Conservation (phyloP, 1,140 invertebrate species). For the Goniozus legneri region DNA sequence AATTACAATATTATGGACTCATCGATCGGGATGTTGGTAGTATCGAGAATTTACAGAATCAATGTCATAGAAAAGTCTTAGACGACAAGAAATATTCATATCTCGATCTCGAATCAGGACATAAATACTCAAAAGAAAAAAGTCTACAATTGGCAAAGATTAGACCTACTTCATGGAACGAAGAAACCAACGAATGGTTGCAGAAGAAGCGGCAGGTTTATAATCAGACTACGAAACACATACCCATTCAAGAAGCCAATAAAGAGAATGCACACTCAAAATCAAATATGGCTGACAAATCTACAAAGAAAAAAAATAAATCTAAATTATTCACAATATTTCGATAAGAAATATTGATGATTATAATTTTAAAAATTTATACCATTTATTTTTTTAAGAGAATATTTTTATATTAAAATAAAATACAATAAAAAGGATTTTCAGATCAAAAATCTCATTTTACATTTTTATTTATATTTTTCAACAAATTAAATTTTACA, state of each 20-base stretch:
- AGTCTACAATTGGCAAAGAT: constrained; percentile 19
- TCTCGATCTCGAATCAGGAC: constrained; percentile 27
- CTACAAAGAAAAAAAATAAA: constrained; percentile 29
- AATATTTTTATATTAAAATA: constrained; percentile 1
- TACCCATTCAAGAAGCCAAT: constrained; percentile 34
- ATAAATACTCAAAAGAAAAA: constrained; percentile 15
- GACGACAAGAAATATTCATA: constrained; percentile 29
- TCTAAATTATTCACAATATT: constrained; percentile 43
- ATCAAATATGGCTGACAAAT: constrained; percentile 18
- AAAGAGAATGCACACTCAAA: constrained; percentile 11
- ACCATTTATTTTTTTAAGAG: constrained; percentile 10
- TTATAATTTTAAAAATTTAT: constrained; percentile 5
- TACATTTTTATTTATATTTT: background rate
- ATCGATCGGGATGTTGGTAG: constrained; percentile 27
- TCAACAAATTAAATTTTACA: background rate
- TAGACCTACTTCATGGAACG: constrained; percentile 43
- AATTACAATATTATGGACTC: constrained; percentile 44
- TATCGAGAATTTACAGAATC: background rate
- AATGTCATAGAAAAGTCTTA: constrained; percentile 7
- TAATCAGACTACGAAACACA: constrained; percentile 33
- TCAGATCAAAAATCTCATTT: background rate
- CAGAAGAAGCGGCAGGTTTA: constrained; percentile 42
- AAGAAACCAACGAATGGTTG: constrained; percentile 42
- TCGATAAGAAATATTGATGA: constrained; percentile 20
- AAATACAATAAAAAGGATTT: background rate